phyloP scores from a whole-genome alignment of 2,888 invertebrate species.

The Acanthosepion pharaonis region DNA sequence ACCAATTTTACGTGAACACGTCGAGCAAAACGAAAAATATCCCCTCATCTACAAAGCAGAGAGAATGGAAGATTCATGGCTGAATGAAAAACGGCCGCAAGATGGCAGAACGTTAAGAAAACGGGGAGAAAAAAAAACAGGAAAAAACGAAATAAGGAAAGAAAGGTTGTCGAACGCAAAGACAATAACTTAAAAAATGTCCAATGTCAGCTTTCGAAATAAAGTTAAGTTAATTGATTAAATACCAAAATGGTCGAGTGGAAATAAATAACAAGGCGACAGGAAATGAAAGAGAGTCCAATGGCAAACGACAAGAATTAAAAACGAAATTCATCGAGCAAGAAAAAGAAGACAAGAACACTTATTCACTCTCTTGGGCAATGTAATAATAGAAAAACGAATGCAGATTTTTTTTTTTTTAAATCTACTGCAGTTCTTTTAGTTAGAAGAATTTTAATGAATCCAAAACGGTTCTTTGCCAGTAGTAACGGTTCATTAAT shows the following conservation, averaged over 20 bases:
- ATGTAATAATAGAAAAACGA: not conserved
- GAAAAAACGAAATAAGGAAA: not conserved
- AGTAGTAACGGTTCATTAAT: no score
- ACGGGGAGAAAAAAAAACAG: not conserved
- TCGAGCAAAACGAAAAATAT: no score
- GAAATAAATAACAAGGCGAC: not conserved
- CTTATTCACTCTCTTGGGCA: not conserved
- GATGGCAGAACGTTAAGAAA: not conserved
- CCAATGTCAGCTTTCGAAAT: no score
- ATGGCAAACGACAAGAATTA: not conserved
- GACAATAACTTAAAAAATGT: no score
- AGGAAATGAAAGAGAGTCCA: not conserved
- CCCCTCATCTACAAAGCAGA: not conserved
- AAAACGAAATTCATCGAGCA: not conserved
- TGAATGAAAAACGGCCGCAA: not conserved
- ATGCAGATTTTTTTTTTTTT: no score
- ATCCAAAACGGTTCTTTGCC: no score
- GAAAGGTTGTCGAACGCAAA: not conserved
- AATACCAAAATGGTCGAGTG: not conserved
- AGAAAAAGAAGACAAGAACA: not conserved
- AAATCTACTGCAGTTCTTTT: no score
- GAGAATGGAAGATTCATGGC: not conserved
- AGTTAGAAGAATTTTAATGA: no score
- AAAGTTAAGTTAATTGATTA: slow-evolving; percentile 17
- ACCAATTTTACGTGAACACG: no score